These are phyloP conservation scores for Drosophila miranda DNA, from an alignment of 1,140 invertebrate species.

Conservation along the genomic window DNA sequence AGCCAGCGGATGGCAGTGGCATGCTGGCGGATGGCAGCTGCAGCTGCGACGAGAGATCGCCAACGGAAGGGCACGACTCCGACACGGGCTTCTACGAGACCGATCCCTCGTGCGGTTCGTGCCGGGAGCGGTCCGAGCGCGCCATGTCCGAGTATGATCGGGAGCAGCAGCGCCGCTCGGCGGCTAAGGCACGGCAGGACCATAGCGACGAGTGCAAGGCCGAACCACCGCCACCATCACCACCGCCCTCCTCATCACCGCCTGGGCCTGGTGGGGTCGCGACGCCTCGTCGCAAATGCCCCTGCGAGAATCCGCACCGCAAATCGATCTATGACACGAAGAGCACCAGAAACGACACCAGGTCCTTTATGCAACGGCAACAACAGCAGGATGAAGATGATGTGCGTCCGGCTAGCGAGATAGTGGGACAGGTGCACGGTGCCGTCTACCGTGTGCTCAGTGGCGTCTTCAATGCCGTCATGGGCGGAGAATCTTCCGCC, in stretches of 20 bases:
- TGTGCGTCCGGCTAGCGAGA: slow-evolving; percentile 37
- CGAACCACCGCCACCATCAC: slow-evolving; percentile 27
- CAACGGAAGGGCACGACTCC: background rate
- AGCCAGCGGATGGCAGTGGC: background rate
- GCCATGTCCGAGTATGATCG: slow-evolving; percentile 44
- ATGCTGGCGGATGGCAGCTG: slow-evolving; percentile 25
- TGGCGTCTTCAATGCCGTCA: slow-evolving; percentile 37
- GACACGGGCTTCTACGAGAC: slow-evolving; percentile 28
- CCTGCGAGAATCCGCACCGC: slow-evolving; percentile 44
- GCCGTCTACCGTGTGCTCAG: slow-evolving; percentile 49
- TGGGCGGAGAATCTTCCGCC: slow-evolving; percentile 17
- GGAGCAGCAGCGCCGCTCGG: slow-evolving; percentile 35
- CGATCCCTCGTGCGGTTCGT: slow-evolving; percentile 40
- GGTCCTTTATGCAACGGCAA: background rate
- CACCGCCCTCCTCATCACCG: slow-evolving; percentile 14
- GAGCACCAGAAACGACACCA: slow-evolving; percentile 12
- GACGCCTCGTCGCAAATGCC: slow-evolving; percentile 46
- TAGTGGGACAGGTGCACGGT: slow-evolving; percentile 44
- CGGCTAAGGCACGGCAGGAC: slow-evolving; percentile 13
- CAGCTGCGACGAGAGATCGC: slow-evolving; percentile 20
- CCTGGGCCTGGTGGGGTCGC: background rate
- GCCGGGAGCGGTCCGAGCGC: slow-evolving; percentile 46
- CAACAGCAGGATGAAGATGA: slow-evolving; percentile 14
- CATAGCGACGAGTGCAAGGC: slow-evolving; percentile 12
- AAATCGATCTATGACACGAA: background rate